Percentiles rank a stretch among this genome's conserved stretches.
Evolutionary conservation across 2,113 vertebrate species (phyloP).

Genomic region (Macrotis lagotis): DNA sequence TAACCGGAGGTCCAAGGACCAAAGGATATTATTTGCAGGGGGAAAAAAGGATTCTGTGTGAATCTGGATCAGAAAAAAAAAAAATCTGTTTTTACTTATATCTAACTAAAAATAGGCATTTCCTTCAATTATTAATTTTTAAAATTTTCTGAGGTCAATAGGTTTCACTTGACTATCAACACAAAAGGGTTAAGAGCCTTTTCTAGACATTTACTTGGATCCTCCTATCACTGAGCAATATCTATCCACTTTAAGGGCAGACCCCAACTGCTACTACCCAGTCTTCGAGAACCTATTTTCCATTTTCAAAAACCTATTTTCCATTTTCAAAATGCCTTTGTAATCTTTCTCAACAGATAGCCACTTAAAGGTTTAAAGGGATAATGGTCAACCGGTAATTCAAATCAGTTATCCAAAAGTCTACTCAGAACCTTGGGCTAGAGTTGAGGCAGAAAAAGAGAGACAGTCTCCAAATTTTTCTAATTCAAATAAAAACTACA

Average conservation of each 20-base stretch:
- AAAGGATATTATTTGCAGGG: background rate
- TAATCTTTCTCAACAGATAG: conserved; percentile 65
- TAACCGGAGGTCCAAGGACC: background rate
- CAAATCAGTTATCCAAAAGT: conserved; percentile 35
- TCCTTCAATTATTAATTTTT: background rate
- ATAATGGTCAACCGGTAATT: conserved; percentile 53
- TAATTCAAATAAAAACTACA: conserved; percentile 24
- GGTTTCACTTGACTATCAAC: background rate
- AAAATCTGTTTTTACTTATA: background rate
- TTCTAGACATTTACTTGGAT: conserved; percentile 10
- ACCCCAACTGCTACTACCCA: conserved; percentile 65
- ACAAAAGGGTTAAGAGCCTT: conserved; percentile 53
- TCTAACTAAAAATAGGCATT: background rate
- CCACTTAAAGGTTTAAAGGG: conserved; percentile 70
- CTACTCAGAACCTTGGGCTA: conserved; percentile 41
- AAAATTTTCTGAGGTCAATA: background rate
- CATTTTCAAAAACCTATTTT: conserved; percentile 75
- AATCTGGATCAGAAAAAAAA: background rate
- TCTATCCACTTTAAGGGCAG: conserved; percentile 48
- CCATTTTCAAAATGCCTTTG: conserved; percentile 78
- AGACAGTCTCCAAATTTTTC: background rate
- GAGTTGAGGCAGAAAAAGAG: conserved; percentile 1
- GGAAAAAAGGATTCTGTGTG: background rate
- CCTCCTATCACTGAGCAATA: conserved; percentile 57
- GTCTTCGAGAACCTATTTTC: conserved; percentile 75